Evolutionary conservation across 2,888 invertebrate species (phyloP), one percentile per base, ranked within the genome.

Genomic region (Phyllotreta cruciferae): DNA sequence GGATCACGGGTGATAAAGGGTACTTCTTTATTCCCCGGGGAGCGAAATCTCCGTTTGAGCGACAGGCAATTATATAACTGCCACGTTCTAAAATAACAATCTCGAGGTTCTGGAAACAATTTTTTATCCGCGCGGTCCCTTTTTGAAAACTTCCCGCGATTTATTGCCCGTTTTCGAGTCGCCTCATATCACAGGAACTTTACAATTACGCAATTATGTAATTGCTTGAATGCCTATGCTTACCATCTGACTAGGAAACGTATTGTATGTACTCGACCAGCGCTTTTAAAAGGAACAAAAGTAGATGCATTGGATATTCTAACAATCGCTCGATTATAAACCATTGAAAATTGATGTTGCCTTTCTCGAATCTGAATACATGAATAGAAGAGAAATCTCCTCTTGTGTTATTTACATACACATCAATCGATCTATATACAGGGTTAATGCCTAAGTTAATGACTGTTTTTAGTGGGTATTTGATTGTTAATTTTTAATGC

Each of bases 11-110:
- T 58, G 50, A 58, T 58, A 58, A 58, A 50, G 54, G 54, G 42
- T 41, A 54, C 7, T 24, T 39, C 42, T 42, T 54, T 42, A 7
- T 54, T 41, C 54, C 42, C 41, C 6, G 1, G 41, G 6, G 39
- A 53, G 14, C 11, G 42, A 54, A 54, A 54, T 54, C 14, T n/a
- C 10, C 11, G 36, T 13, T 52, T 52, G 52, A 60, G 52, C 37
- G 58, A 60, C 58, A 60, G 14, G 52, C 58, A 60, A 60, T 60
- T 60, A 60, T 60, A 44, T 14, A 52, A 44, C 52, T 58, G 58
- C 52, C 58, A 52, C 44, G 36, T 58, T 58, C 35, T 10, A 52
- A 58, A 52, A 58, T 42, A 52, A 52, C 42, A 42, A 42, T 42
- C 39, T 42, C 37, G 37, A 60, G 14, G 10, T 13, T 37, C 37